Evolutionary conservation across 2,113 vertebrate genomes (phyloP).

Genomic region (Erythrocercus mccallii): DNA sequence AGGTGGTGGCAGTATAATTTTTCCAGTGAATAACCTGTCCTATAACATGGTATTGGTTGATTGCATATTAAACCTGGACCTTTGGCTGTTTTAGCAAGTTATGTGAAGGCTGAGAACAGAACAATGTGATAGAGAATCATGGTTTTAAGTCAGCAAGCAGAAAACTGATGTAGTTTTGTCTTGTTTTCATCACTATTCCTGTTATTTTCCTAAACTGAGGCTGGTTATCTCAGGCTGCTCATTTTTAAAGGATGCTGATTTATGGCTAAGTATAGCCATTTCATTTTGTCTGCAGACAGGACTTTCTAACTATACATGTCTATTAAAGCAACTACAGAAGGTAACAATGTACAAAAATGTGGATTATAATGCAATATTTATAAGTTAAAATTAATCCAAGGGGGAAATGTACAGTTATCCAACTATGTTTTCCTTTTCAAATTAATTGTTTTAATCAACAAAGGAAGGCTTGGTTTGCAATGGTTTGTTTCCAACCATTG

Average conservation of each 20-base stretch:
- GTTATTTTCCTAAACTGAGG: background rate
- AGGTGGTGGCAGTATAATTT: background rate
- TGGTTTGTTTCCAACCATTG: background rate
- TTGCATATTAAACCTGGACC: background rate
- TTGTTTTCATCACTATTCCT: background rate
- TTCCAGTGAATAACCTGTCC: background rate
- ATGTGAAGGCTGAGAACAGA: background rate
- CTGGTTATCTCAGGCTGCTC: background rate
- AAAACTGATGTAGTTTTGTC: background rate
- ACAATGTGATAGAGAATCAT: background rate
- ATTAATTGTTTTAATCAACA: background rate
- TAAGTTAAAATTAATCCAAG: background rate
- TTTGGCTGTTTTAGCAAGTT: background rate
- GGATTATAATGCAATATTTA: background rate
- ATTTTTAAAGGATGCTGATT: background rate
- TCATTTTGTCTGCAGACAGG: background rate
- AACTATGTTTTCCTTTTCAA: background rate
- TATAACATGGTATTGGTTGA: rapidly evolving
- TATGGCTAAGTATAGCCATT: background rate
- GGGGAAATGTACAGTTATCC: background rate
- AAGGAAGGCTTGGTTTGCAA: background rate
- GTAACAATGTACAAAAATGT: background rate
- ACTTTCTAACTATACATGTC: background rate
- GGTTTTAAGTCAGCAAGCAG: background rate
- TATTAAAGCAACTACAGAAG: background rate